Base-by-base conservation (phyloP, 2,113 vertebrate species). In the Noctilio leporinus region DNA sequence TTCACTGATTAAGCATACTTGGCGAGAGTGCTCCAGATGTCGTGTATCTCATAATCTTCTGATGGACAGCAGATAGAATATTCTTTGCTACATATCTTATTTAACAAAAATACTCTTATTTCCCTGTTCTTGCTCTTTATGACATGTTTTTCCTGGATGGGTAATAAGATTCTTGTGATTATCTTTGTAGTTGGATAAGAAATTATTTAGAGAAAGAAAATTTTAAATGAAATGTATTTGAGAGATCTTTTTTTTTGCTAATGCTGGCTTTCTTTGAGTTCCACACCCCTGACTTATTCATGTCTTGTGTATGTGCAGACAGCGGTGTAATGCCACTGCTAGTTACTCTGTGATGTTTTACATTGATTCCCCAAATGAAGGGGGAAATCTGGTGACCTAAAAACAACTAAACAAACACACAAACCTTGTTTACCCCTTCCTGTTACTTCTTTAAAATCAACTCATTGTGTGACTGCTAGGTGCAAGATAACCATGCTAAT, bases 1-100 rank as follows among this genome's bases (percentile, higher is more conserved):
- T 19, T 87, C 53, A 73, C 16, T 96, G 59, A 95, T 84, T 91
- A 95, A 96, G 47, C 95, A 64, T 86, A 75, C 65, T 95, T 75
- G 93, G n/a, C 30, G n/a, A 43, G 17, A 47, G 2, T 69, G 69
- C 62, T 82, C 15, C 38, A 75, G 28, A 84, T 38, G 22, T 38
- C 43, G 91, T 93, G 55, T 28, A 92, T 94, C 3, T 45, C 47
- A 16, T 93, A 43, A 88, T 86, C 69, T 73, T 14, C 57, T 93
- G 65, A 82, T 73, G 70, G 2, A 72, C 89, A 73, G 94, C 12
- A 95, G 91, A 51, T 70, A 69, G 33, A 59, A 33, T 43, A 33
- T 73, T 55, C 4, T 88, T 82, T 88, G 43, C 28, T 92, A 87
- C 51, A 87, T 91, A 22, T 94, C 64, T 73, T 96, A 45, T 55